Evolutionary conservation across 2,113 vertebrate genomes (phyloP).

Genomic region (Chionomys nivalis): DNA sequence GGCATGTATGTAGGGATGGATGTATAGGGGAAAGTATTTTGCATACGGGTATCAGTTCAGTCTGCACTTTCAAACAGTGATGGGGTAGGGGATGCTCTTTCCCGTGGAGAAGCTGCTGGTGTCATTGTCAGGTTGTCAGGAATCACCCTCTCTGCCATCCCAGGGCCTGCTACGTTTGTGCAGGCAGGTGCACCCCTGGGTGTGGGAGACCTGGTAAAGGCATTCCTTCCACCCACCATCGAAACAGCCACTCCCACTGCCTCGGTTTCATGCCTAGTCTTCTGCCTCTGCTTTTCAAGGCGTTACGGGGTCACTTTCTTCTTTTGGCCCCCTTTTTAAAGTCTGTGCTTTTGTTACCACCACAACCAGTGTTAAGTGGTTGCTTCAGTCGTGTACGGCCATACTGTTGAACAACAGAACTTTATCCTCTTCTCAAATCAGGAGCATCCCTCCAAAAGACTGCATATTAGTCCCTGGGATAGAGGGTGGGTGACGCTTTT

Average conservation of each 20-base stretch:
- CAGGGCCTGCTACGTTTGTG: background rate
- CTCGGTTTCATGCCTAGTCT: background rate
- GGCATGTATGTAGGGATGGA: no score
- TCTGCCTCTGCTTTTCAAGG: background rate
- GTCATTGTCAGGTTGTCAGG: background rate
- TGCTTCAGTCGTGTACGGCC: rapidly evolving
- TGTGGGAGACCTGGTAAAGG: background rate
- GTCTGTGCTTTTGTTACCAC: background rate
- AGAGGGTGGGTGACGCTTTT: no score
- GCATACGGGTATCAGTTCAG: rapidly evolving
- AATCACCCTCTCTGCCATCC: no score
- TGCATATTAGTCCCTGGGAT: rapidly evolving
- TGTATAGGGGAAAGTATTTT: background rate
- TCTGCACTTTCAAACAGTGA: background rate
- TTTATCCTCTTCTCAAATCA: background rate
- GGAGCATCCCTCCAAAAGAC: rapidly evolving
- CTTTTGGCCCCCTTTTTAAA: background rate
- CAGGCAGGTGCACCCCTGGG: no score
- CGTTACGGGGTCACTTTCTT: background rate
- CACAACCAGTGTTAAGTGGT: background rate
- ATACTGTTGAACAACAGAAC: no score
- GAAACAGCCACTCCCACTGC: background rate
- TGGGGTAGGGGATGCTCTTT: no score
- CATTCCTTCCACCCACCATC: background rate
- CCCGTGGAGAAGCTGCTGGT: rapidly evolving